Base-by-base conservation (phyloP, 2,113 vertebrate species). In the Bufo bufo region DNA sequence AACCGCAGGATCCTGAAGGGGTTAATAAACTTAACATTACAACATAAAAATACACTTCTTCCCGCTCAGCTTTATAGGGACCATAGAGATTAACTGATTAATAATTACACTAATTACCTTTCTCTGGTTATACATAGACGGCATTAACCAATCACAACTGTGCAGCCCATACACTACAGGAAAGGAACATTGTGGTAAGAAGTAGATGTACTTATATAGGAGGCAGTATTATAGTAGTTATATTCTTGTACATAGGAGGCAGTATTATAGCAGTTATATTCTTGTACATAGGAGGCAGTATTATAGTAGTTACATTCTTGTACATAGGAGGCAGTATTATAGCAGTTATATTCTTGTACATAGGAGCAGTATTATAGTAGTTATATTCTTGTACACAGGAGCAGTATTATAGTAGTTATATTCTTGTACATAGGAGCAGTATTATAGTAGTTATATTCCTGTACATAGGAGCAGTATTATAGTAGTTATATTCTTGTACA, bases 401-500 rank as follows among this genome's bases (percentile, higher is more conserved):
- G 23, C 12, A 43, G 66, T 71, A 71, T 71, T 71, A 71, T 71
- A 43, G 66, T 71, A 71, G 33, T 71, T 71, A 71, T 71, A 71
- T 71, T 71, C 66, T 43, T 71, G 66, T 71, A 71, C 23, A 71
- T 71, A 71, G 66, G n/a, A 6, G 66, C 23, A 43, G 66, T 71
- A 43, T 71, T 71, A 71, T 71, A 71, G 23, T 71, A 71, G 66
- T 43, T 71, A 71, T 71, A 43, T 71, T 71, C 66, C 43, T 71
- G 66, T 71, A 71, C 66, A 71, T 43, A 71, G 23, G 23, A 11
- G 7, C 12, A 71, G 33, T 71, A 71, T 71, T 71, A 71, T 71
- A 71, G 66, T 71, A 71, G 66, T 58, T 58, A 58, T 58, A 58
- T 58, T 58, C 56, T 58, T 58, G 56, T 58, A 58, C 56, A 58